Conservation (phyloP, 2,888 invertebrate species). For the Habroteleia sp. region DNA sequence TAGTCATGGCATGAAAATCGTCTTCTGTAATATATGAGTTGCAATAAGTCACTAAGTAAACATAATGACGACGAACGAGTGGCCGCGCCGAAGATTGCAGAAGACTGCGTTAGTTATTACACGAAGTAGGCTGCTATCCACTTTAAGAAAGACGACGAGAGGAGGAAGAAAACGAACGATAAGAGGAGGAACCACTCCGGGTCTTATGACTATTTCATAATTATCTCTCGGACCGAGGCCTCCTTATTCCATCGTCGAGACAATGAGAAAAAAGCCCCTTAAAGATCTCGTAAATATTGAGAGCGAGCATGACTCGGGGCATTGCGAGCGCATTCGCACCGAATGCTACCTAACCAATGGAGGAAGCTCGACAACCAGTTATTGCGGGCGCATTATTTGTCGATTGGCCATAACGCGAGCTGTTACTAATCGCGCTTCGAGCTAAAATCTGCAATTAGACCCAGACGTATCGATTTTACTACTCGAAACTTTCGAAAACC, state of each 20-base stretch:
- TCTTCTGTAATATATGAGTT: slow-evolving; percentile 45
- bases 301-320: slow-evolving; percentile 58
- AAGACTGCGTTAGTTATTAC: slow-evolving; percentile 50
- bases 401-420: slow-evolving; percentile 47
- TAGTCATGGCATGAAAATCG: slow-evolving; percentile 55
- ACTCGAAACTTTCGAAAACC: slow-evolving; percentile 28
- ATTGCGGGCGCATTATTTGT: slow-evolving; percentile 48
- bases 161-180: slow-evolving; percentile 3
- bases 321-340: slow-evolving; percentile 36
- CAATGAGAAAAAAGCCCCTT: slow-evolving; percentile 50
- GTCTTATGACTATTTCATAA: slow-evolving; percentile 55
- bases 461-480: slow-evolving; percentile 28
- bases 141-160: slow-evolving; percentile 6
- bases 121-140: slow-evolving; percentile 28
- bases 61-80: slow-evolving; percentile 48
- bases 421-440: slow-evolving; percentile 40
- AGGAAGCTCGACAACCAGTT: slow-evolving; percentile 52
- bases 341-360: slow-evolving; percentile 40
- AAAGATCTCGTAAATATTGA: slow-evolving; percentile 59
- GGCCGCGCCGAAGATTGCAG: slow-evolving; percentile 27
- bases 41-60: slow-evolving; percentile 58
- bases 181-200: slow-evolving; percentile 18
- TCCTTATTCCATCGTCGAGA: slow-evolving; percentile 41
- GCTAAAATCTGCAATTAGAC: slow-evolving; percentile 48
- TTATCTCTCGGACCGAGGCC: slow-evolving; percentile 50